These are phyloP conservation scores for Pogonus chalceus DNA, from an alignment of 1,140 invertebrate genomes.

Conservation along the genomic window DNA sequence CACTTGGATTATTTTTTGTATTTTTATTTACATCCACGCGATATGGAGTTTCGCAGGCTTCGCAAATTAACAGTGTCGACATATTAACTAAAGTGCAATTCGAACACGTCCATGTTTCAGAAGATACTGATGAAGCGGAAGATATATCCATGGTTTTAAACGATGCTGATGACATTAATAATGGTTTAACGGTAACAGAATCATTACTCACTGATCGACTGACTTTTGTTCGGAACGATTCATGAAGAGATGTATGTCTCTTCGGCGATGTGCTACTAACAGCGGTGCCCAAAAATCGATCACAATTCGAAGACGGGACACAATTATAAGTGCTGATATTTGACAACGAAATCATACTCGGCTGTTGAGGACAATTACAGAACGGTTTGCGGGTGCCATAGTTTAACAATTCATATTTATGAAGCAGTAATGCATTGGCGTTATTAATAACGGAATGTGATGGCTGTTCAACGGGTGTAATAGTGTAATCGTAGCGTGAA, in stretches of 20 bases:
- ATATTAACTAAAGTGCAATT: slow-evolving; percentile 48
- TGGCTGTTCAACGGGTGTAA: slow-evolving; percentile 28
- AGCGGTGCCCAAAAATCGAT: background rate
- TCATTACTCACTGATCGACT: slow-evolving; percentile 45
- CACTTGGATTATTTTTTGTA: slow-evolving; percentile 31
- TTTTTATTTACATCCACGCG: slow-evolving; percentile 32
- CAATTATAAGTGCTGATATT: slow-evolving; percentile 31
- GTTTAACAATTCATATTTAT: slow-evolving; percentile 27
- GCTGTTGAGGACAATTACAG: slow-evolving; percentile 16
- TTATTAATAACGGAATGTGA: background rate
- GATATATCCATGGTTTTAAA: too few species aligned
- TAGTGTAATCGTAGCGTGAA: slow-evolving; percentile 14
- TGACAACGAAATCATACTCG: slow-evolving; percentile 24
- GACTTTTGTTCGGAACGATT: slow-evolving; percentile 35
- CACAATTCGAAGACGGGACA: slow-evolving; percentile 1
- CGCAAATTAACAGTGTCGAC: slow-evolving; percentile 42
- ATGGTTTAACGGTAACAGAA: slow-evolving; percentile 30
- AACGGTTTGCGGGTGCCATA: slow-evolving; percentile 11
- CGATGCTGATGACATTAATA: too few species aligned
- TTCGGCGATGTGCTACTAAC: slow-evolving; percentile 24
- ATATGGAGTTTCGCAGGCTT: slow-evolving; percentile 52
- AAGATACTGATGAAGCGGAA: background rate
- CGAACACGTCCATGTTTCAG: slow-evolving; percentile 43
- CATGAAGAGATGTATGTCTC: slow-evolving; percentile 23
- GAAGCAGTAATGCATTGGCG: slow-evolving; percentile 12